Evolutionary conservation across 1,140 invertebrate species (phyloP).

Genomic region (Orius insidiosus): DNA sequence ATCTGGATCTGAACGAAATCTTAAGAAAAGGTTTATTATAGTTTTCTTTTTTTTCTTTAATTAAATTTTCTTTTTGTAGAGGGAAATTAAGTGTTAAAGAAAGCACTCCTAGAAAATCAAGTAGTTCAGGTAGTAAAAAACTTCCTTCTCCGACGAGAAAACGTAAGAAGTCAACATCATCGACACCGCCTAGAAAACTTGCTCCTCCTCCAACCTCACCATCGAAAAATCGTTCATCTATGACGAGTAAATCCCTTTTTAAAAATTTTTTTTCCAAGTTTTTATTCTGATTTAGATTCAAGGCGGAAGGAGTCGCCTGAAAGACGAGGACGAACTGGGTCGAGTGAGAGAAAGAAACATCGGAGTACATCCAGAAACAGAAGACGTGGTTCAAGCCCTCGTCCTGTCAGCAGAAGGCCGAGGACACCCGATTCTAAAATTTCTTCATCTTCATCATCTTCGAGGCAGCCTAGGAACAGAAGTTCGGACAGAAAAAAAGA

Average conservation of each 20-base stretch:
- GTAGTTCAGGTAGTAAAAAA: constrained; percentile 2
- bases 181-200: constrained; percentile 1
- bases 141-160: constrained; percentile 5
- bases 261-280: neutral
- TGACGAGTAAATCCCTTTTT: neutral
- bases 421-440: neutral
- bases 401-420: neutral
- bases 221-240: neutral
- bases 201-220: constrained; percentile 1
- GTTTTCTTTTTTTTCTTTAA: neutral
- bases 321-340: neutral
- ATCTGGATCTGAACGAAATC: neutral
- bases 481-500: constrained; percentile 15
- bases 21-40: neutral
- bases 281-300: neutral
- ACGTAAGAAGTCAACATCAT: constrained; percentile 1
- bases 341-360: constrained; percentile 2
- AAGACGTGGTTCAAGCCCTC: neutral
- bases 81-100: constrained; percentile 8
- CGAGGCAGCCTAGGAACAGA: constrained; percentile 1
- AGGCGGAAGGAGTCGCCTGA: neutral
- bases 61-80: neutral
- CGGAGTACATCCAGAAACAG: constrained; percentile 5
- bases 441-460: neutral
- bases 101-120: constrained; percentile 7